Base-by-base conservation (phyloP, 1,140 invertebrate genomes). In the Drosophila serrata region DNA sequence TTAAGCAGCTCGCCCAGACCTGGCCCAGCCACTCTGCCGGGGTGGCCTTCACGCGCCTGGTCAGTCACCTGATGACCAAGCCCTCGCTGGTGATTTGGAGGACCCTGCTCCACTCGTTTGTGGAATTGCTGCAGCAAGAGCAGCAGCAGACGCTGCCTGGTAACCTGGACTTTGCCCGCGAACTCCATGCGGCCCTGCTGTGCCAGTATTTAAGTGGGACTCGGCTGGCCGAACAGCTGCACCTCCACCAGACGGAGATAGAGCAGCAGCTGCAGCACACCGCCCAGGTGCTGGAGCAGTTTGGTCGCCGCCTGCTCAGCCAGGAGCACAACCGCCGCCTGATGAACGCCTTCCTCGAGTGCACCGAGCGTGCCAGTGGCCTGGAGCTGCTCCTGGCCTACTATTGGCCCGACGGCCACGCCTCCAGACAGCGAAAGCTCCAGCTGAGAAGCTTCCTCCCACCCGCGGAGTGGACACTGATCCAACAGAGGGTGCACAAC, bases 81-180 rank as follows among this genome's bases (percentile, higher is more conserved):
- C 90, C 92, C 2, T 90, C 92, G 2, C 53, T 92, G n/a, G 86
- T 91, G 9, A 90, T 92, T 5, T 92, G 92, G 91, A 84, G 90
- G 33, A 84, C 86, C 35, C 53, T 92, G 29, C 57, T 92, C 1
- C 82, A 82, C 59, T 60, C 74, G 6, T 76, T 92, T 12, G 57
- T 24, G 7, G 91, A 92, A 15, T 45, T 87, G 9, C 51, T 92
- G 6, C 49, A 79, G 19, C 22, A 65, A 2, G 15, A 63, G 9
- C 37, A 31, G 12, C 24, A 45, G 6, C n/a, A 27, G 40, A 35
- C 88, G 6, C 46, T 55, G 60, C 33, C 63, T 0, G 49, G 7
- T 0, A 82, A 87, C 37, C 35, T 79, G 12, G 57, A 73, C 55
- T 77, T 85, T 67, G 57, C 74, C 19, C 49, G 81, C n/a, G 92